Evolutionary conservation across 2,888 invertebrate species (phyloP).

Genomic region (Callinectes sapidus): DNA sequence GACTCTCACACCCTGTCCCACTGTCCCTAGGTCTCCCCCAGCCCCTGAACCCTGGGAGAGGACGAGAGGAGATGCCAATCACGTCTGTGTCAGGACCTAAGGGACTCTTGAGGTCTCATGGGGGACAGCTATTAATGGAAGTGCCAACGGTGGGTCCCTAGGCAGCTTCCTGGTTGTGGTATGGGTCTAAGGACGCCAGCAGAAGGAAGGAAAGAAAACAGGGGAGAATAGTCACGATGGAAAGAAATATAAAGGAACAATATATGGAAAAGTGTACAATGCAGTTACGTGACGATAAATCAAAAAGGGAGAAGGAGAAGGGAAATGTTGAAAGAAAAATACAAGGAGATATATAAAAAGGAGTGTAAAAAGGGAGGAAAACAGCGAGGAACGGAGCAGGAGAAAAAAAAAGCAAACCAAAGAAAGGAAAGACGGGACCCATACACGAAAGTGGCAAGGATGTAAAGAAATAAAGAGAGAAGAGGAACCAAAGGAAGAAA

Average conservation of each 20-base stretch:
- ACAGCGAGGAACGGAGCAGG: neutral
- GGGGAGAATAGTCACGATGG: neutral
- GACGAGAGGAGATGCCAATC: constrained; percentile 39
- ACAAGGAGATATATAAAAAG: neutral
- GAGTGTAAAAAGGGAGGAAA: neutral
- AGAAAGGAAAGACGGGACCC: neutral
- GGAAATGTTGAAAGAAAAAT: neutral
- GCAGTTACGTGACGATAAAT: neutral
- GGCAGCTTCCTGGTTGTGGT: neutral
- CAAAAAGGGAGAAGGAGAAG: neutral
- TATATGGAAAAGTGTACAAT: neutral
- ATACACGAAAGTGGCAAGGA: neutral
- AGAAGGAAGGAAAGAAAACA: neutral
- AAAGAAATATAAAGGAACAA: neutral
- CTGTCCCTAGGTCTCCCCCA: neutral
- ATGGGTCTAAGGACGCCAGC: neutral
- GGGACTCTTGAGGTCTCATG: constrained; percentile 18
- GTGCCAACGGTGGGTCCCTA: constrained; percentile 14
- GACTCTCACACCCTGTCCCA: neutral
- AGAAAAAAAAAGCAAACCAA: neutral
- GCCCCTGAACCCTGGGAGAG: neutral
- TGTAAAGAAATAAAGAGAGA: neutral
- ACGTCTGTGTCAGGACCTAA: constrained; percentile 14
- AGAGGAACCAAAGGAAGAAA: neutral
- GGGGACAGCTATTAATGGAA: constrained; percentile 27